phyloP scores from a whole-genome alignment of 2,113 vertebrate species.

The Oreochromis spilurus region DNA sequence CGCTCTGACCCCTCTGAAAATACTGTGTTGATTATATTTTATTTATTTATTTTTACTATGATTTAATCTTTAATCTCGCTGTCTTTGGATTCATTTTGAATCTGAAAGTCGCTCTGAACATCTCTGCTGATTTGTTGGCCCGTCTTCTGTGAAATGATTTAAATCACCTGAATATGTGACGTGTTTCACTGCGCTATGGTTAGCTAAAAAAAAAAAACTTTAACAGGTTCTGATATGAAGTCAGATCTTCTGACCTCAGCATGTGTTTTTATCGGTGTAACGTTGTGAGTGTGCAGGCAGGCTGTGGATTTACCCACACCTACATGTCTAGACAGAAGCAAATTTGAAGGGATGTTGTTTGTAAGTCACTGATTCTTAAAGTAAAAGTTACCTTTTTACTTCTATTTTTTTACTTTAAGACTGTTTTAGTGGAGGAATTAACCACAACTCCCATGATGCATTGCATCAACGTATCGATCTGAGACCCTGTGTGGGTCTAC shows the following conservation, averaged over 20 bases:
- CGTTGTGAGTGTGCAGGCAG: neutral
- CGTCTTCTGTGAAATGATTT: neutral
- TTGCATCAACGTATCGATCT: neutral
- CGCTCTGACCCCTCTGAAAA: neutral
- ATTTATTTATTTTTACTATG: rapidly evolving
- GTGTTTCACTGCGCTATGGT: neutral
- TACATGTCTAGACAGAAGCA: neutral
- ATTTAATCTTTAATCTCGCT: neutral
- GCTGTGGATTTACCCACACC: neutral
- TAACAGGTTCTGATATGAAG: neutral
- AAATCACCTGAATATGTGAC: rapidly evolving
- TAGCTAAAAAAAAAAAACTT: neutral
- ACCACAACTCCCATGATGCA: neutral
- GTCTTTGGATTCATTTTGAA: neutral
- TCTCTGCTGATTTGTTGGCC: neutral
- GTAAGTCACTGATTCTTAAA: neutral
- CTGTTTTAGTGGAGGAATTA: neutral
- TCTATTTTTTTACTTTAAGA: neutral
- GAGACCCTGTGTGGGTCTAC: neutral
- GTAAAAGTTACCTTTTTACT: neutral
- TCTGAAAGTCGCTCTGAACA: neutral
- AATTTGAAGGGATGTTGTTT: rapidly evolving
- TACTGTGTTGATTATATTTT: neutral
- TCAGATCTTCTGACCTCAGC: neutral
- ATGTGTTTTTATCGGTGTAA: rapidly evolving